Evolutionary conservation across 2,888 invertebrate species (phyloP).

Genomic region (Gortyna flavago): DNA sequence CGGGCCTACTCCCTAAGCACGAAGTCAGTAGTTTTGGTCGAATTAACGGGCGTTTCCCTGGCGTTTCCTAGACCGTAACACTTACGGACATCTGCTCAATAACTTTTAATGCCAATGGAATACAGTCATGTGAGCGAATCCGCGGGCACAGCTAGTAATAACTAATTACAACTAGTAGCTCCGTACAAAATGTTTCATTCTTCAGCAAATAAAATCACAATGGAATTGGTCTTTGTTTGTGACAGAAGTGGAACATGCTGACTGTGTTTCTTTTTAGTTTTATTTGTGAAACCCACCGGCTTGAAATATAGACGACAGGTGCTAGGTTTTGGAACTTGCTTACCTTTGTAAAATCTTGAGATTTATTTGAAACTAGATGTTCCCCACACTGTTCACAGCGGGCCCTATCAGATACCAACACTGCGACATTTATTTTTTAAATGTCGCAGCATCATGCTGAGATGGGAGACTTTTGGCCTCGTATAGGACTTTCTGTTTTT

Average conservation of each 20-base stretch:
- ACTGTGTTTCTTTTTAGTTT: not conserved
- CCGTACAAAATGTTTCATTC: not conserved
- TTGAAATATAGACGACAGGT: constrained; percentile 7
- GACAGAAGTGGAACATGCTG: constrained; percentile 7
- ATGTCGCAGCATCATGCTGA: not conserved
- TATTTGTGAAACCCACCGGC: constrained; percentile 1
- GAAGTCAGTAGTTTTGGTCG: too few relatives aligned
- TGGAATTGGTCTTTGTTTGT: not conserved
- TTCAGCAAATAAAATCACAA: constrained; percentile 10
- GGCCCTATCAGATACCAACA: not conserved
- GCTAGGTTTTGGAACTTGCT: not conserved
- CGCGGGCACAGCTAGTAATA: too few relatives aligned
- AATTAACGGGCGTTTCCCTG: too few relatives aligned
- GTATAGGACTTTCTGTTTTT: not conserved
- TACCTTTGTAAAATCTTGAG: not conserved
- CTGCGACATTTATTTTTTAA: not conserved
- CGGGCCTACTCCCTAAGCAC: too few relatives aligned
- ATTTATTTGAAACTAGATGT: constrained; percentile 7
- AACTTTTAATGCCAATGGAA: too few relatives aligned
- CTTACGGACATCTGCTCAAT: too few relatives aligned
- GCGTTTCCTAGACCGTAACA: too few relatives aligned
- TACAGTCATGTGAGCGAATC: too few relatives aligned
- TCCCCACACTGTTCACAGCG: not conserved
- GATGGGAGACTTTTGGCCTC: not conserved
- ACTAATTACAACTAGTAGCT: too few relatives aligned